Evolutionary conservation across 2,888 invertebrate genomes (phyloP).

Genomic region (Melikaiella ostensackeni): DNA sequence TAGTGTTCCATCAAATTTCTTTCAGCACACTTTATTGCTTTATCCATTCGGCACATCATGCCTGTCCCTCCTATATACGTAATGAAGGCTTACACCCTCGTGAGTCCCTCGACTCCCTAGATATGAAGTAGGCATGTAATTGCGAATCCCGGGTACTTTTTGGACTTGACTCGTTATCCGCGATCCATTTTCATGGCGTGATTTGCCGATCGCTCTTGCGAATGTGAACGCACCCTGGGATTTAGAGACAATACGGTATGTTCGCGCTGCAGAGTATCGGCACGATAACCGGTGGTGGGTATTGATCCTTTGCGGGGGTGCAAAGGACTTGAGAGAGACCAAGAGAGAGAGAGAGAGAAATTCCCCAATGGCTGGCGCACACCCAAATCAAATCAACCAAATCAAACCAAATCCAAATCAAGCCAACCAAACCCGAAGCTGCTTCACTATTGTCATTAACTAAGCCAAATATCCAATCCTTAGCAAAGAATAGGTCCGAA

Average conservation of each 20-base stretch:
- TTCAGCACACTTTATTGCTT: constrained; percentile 22
- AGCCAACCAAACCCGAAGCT: background rate
- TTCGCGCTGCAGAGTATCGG: constrained; percentile 26
- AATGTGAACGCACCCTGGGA: background rate
- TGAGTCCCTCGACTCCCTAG: constrained; percentile 3
- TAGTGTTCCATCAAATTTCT: background rate
- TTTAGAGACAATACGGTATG: constrained; percentile 3
- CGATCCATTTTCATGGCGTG: constrained; percentile 12
- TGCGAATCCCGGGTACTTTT: constrained; percentile 13
- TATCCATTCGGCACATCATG: constrained; percentile 20
- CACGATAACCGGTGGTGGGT: constrained; percentile 28
- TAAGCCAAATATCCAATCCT: constrained; percentile 7
- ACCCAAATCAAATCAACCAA: too few relatives aligned
- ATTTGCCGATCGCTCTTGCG: background rate
- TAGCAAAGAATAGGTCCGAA: background rate
- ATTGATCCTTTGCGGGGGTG: constrained; percentile 20
- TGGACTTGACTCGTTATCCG: constrained; percentile 7
- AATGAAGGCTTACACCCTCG: constrained; percentile 15
- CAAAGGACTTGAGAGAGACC: constrained; percentile 17
- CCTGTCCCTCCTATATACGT: constrained; percentile 2
- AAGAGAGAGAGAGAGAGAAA: background rate
- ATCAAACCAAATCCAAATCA: constrained; percentile 25
- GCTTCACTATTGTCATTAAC: constrained; percentile 24
- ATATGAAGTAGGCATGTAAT: constrained; percentile 23
- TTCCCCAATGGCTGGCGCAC: constrained; percentile 4